Percentiles rank a stretch among this genome's conserved stretches.
phyloP scores from a whole-genome alignment of 2,888 invertebrate species.

The Sphinx pinastri region DNA sequence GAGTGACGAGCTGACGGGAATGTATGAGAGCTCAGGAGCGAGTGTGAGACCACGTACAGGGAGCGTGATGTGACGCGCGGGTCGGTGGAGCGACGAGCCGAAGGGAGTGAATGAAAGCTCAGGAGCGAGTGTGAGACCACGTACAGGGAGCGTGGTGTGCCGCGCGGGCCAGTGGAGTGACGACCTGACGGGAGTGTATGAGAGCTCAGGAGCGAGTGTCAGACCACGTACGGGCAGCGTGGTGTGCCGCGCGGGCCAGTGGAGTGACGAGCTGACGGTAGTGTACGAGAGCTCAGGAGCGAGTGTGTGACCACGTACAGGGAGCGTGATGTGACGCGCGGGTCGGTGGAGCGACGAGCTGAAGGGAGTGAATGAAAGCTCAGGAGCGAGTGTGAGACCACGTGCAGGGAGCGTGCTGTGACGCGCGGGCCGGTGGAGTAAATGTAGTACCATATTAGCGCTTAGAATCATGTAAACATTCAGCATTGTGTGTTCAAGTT shows the following conservation, averaged over 20 bases:
- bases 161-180: conserved; percentile 15
- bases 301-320: too few relatives aligned
- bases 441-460: not conserved
- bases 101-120: too few relatives aligned
- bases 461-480: not conserved
- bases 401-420: conserved; percentile 8
- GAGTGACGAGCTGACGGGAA: too few relatives aligned
- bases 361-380: not conserved
- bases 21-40: too few relatives aligned
- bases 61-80: conserved; percentile 19
- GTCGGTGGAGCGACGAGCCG: conserved; percentile 10
- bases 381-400: not conserved
- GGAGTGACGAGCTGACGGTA: too few relatives aligned
- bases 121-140: too few relatives aligned
- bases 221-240: too few relatives aligned
- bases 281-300: too few relatives aligned
- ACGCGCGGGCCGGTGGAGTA: conserved; percentile 17
- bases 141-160: conserved; percentile 2
- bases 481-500: not conserved
- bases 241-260: too few relatives aligned
- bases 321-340: not conserved
- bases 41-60: not conserved
- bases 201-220: too few relatives aligned
- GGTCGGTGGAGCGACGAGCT: conserved; percentile 8
- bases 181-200: too few relatives aligned